These are phyloP conservation scores for Anser brachyrhynchus DNA, from an alignment of 2,113 vertebrate genomes.

Conservation along the genomic window DNA sequence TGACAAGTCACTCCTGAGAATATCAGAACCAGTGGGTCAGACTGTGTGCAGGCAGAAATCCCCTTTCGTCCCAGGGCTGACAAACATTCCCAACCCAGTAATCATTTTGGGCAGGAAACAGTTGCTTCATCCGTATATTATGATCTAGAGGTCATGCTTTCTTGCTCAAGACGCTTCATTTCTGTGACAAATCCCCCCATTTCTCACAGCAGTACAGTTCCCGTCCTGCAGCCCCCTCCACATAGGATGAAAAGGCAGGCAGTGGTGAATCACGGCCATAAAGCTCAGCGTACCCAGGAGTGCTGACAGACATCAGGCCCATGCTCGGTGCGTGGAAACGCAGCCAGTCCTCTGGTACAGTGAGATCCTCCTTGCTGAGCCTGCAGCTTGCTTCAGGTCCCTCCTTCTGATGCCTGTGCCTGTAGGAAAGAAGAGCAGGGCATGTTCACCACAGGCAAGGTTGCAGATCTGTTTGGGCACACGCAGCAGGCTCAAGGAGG, in stretches of 20 bases:
- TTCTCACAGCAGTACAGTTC: not conserved
- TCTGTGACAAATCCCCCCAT: not conserved
- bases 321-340: not conserved
- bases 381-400: not conserved
- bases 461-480: rapidly evolving
- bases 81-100: conserved; percentile 11
- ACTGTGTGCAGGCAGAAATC: not conserved
- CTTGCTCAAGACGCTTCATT: not conserved
- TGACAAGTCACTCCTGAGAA: not conserved
- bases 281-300: rapidly evolving
- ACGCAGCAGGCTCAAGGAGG: rapidly evolving
- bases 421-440: rapidly evolving
- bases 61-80: conserved; percentile 3
- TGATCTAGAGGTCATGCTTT: conserved; percentile 17
- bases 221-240: not conserved
- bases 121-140: not conserved
- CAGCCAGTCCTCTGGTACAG: not conserved
- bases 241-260: not conserved
- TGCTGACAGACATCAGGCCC: not conserved
- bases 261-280: rapidly evolving
- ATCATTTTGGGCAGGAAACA: conserved; percentile 25
- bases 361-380: not conserved
- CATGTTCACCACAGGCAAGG: rapidly evolving
- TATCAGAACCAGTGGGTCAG: not conserved
- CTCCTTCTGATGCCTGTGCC: rapidly evolving